Conservation (phyloP, 2,797 vertebrate species). For the Hybognathus amarus region DNA sequence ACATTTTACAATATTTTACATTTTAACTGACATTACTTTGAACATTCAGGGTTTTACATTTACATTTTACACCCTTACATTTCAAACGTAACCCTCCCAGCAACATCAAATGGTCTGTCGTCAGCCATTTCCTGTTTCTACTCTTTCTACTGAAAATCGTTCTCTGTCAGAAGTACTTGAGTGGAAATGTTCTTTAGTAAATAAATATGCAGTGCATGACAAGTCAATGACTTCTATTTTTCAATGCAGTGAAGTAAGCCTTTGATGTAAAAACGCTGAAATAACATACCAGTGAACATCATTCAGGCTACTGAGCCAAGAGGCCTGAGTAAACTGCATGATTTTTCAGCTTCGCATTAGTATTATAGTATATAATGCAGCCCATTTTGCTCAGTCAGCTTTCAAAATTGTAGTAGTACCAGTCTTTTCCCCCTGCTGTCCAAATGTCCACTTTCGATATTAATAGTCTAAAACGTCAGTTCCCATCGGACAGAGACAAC, state of each 20-base stretch:
- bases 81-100: background rate
- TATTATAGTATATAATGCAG: background rate
- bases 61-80: too few relatives aligned
- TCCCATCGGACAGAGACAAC: conserved; percentile 4
- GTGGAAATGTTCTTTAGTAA: background rate
- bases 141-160: background rate
- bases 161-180: background rate
- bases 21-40: background rate
- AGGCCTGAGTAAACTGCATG: background rate
- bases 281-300: background rate
- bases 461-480: conserved; percentile 6
- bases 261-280: background rate
- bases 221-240: background rate
- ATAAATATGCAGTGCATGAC: background rate
- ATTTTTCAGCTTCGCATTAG: background rate
- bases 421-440: background rate
- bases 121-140: background rate
- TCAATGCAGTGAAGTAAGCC: background rate
- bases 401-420: background rate
- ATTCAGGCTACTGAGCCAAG: background rate
- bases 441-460: background rate
- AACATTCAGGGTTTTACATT: background rate
- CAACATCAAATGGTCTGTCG: background rate
- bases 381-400: background rate
- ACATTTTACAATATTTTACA: background rate